phyloP scores from a whole-genome alignment of 2,113 vertebrate genomes.

The Otolemur garnettii region DNA sequence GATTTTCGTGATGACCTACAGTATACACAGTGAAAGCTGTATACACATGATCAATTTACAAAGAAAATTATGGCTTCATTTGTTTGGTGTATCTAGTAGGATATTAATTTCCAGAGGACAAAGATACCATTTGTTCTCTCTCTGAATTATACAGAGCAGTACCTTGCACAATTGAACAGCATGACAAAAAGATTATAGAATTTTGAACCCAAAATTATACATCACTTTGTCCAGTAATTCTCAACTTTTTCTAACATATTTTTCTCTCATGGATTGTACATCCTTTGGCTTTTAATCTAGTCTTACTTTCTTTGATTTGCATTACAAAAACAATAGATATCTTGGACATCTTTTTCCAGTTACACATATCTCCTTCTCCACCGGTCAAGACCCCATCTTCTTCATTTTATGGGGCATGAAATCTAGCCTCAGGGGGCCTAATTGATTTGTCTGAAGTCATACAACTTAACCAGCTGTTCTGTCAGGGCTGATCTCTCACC shows the following conservation, averaged over 20 bases:
- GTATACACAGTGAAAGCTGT: neutral
- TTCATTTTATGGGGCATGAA: slow-evolving; percentile 12
- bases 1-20: slow-evolving; percentile 17
- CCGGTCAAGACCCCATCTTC: neutral
- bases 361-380: neutral
- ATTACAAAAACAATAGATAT: neutral
- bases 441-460: slow-evolving; percentile 35
- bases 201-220: slow-evolving; percentile 39
- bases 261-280: neutral
- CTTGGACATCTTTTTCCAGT: neutral
- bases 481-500: neutral
- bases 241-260: neutral
- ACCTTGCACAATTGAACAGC: neutral
- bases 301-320: neutral
- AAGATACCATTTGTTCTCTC: slow-evolving; percentile 31
- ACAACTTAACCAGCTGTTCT: neutral
- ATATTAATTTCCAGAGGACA: slow-evolving; percentile 51
- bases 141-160: neutral
- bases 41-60: neutral
- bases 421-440: neutral
- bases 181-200: neutral
- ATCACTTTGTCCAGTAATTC: neutral
- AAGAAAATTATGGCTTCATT: neutral
- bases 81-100: slow-evolving; percentile 30
- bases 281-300: slow-evolving; percentile 35